phyloP scores from a whole-genome alignment of 2,888 invertebrate species.

The Zhuqinia jingwanae region DNA sequence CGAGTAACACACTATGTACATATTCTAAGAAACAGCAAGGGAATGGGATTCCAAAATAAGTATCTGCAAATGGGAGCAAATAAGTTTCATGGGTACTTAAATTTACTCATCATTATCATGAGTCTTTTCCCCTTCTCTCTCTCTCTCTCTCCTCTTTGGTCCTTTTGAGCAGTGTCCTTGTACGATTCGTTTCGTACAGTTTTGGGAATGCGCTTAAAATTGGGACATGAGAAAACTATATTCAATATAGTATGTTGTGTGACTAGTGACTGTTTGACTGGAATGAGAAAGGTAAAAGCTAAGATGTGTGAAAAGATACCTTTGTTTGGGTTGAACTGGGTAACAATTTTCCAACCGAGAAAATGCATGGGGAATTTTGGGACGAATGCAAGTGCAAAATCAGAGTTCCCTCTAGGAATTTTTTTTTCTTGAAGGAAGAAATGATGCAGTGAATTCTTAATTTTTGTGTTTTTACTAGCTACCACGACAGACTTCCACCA shows the following conservation, averaged over 20 bases:
- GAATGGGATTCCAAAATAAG: neutral
- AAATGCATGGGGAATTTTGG: too few relatives aligned
- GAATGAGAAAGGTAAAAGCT: constrained; percentile 22
- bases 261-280: too few relatives aligned
- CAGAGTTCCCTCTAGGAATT: neutral
- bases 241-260: too few relatives aligned
- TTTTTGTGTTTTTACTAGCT: constrained; percentile 26
- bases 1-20: neutral
- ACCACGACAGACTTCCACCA: too few relatives aligned
- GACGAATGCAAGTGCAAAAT: neutral
- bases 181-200: neutral
- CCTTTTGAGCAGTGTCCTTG: neutral
- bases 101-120: constrained; percentile 48
- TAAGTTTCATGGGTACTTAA: constrained; percentile 50
- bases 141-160: neutral
- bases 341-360: too few relatives aligned
- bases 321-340: constrained; percentile 8
- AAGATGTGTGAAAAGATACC: constrained; percentile 9
- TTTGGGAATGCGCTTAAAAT: neutral
- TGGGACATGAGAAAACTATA: neutral
- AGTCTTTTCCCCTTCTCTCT: too few relatives aligned
- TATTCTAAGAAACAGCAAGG: neutral
- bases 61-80: constrained; percentile 24
- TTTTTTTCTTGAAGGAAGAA: neutral
- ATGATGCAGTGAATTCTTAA: neutral